Evolutionary conservation across 2,113 vertebrate species (phyloP).

Genomic region (Pandion haliaetus): DNA sequence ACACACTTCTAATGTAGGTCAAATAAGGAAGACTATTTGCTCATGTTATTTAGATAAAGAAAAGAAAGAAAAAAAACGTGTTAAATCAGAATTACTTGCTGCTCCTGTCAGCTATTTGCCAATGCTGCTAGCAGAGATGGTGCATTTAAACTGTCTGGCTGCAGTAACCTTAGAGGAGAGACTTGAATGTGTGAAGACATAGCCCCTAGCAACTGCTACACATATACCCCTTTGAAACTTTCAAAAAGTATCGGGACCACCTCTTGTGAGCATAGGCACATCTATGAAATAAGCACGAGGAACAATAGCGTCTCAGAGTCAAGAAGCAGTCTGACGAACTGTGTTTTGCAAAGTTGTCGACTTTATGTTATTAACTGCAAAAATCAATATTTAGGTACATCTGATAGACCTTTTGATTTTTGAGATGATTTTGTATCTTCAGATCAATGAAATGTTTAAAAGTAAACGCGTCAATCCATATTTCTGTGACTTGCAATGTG

Average conservation of each 20-base stretch:
- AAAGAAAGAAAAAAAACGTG: background rate
- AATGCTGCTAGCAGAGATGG: background rate
- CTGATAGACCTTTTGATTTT: background rate
- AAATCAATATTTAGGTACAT: background rate
- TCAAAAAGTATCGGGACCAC: background rate
- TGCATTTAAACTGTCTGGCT: background rate
- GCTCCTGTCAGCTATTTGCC: background rate
- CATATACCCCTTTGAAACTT: background rate
- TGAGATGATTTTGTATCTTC: background rate
- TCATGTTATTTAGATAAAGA: background rate
- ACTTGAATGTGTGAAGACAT: background rate
- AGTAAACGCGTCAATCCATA: background rate
- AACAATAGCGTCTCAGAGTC: background rate
- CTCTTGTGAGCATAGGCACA: background rate
- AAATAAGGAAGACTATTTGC: background rate
- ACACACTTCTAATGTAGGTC: no score
- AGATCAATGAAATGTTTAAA: background rate
- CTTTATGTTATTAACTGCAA: background rate
- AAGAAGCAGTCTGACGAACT: background rate
- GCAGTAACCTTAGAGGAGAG: background rate
- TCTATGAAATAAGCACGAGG: background rate
- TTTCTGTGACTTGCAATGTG: background rate
- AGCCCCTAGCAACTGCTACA: background rate
- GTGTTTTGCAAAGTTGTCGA: background rate
- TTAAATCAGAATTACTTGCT: background rate